Base-by-base conservation (phyloP, 2,113 vertebrate genomes). In the Prionailurus viverrinus region DNA sequence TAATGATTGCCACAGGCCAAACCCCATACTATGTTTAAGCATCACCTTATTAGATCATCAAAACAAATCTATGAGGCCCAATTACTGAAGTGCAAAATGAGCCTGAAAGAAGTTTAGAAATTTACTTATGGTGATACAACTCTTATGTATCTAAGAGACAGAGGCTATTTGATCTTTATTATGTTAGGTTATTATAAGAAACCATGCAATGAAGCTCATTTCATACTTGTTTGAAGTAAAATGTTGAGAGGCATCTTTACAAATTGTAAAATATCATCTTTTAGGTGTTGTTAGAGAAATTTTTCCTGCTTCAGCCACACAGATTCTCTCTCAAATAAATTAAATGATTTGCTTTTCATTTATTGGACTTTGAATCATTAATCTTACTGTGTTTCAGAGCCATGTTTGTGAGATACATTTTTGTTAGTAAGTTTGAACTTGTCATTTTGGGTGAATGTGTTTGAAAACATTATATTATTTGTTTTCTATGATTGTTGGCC, bases 371-470 rank as follows among this genome's bases (percentile, higher is more conserved):
- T 55, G 29, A 23, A n/a, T 73, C 21, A 74, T 79, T 73, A 87
- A 79, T 89, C 15, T 53, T 15, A 14, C 23, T 92, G 3, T 68
- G 13, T 51, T 33, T 63, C 33, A 90, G 14, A 83, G 15, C 12
- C 51, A 90, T 14, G 0, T 79, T 48, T 83, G 36, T 58, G 6
- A 61, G 33, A 29, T 89, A 53, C 0, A 18, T 78, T 87, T 85
- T 93, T 48, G 36, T 71, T 91, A 61, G 87, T 90, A 53, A 61
- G 61, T 79, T 81, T 73, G 23, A 73, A 58, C 45, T 95, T 63
- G 65, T 55, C 12, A n/a, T 88, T 92, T 48, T 45, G 29, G 15
- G 18, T 19, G 18, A 39, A 48, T 39, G 8, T 39, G 19, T 84
- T 68, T 88, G 65, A 80, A 90, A 55, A 73, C 3, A 41, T 55